phyloP scores from a whole-genome alignment of 2,797 vertebrate genomes.

The Streptopelia turtur region DNA sequence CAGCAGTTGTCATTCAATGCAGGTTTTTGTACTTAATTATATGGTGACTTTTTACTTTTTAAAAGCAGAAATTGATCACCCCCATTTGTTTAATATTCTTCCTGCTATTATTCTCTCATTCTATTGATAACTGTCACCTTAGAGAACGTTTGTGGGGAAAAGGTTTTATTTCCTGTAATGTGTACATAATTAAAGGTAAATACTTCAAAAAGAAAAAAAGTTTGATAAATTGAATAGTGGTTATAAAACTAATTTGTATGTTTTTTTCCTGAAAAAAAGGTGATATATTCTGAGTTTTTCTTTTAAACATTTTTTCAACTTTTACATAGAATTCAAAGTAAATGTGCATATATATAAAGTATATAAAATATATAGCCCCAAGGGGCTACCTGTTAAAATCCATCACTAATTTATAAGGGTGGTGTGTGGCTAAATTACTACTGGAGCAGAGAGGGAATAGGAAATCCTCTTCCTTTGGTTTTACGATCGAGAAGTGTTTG shows the following conservation, averaged over 20 bases:
- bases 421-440: slow-evolving; percentile 61
- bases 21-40: slow-evolving; percentile 85
- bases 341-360: slow-evolving; percentile 75
- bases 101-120: slow-evolving; percentile 74
- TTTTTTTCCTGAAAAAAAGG: slow-evolving; percentile 76
- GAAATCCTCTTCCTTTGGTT: slow-evolving; percentile 68
- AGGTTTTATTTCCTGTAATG: slow-evolving; percentile 76
- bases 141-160: slow-evolving; percentile 77
- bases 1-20: slow-evolving; percentile 84
- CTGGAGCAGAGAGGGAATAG: slow-evolving; percentile 60
- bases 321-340: slow-evolving; percentile 72
- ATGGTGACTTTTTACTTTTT: slow-evolving; percentile 83
- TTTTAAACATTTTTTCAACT: slow-evolving; percentile 69
- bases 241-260: slow-evolving; percentile 78
- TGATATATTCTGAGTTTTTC: slow-evolving; percentile 77
- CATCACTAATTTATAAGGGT: slow-evolving; percentile 70
- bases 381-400: slow-evolving; percentile 67
- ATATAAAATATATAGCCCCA: slow-evolving; percentile 66
- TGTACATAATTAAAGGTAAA: slow-evolving; percentile 80
- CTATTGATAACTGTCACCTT: slow-evolving; percentile 76
- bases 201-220: slow-evolving; percentile 73
- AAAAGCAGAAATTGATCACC: slow-evolving; percentile 75
- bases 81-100: slow-evolving; percentile 74
- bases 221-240: slow-evolving; percentile 79
- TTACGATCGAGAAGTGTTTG: slow-evolving; percentile 71